These are phyloP conservation scores for Knipowitschia caucasica DNA, from an alignment of 2,797 vertebrate genomes.

Conservation along the genomic window DNA sequence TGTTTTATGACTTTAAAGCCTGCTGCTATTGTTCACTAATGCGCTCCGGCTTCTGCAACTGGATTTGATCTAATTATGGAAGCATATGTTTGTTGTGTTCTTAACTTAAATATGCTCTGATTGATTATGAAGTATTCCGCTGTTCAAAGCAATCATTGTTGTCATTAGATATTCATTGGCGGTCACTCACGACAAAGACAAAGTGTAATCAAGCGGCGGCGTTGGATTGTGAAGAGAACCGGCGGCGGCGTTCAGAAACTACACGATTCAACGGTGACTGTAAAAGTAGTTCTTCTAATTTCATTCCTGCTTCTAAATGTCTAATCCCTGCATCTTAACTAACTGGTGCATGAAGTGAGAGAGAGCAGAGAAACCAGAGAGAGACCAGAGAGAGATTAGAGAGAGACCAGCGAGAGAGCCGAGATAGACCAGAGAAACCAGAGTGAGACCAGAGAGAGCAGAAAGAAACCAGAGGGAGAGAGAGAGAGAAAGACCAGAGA, in stretches of 20 bases:
- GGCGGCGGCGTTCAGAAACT: too few species aligned
- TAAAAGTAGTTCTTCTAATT: slow-evolving; percentile 3
- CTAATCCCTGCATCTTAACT: too few species aligned
- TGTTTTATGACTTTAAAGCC: slow-evolving; percentile 58
- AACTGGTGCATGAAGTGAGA: too few species aligned
- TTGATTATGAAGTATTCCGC: not conserved
- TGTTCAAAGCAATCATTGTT: slow-evolving; percentile 9
- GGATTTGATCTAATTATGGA: slow-evolving; percentile 12
- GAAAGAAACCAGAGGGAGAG: too few species aligned
- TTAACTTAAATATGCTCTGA: slow-evolving; percentile 3
- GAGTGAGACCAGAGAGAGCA: too few species aligned
- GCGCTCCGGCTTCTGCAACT: not conserved
- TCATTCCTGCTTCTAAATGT: too few species aligned
- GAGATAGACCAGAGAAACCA: too few species aligned
- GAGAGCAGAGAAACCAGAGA: too few species aligned
- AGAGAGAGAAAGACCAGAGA: too few species aligned
- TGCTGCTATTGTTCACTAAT: slow-evolving; percentile 31
- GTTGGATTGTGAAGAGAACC: not conserved
- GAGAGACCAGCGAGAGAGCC: too few species aligned
- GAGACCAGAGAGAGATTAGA: too few species aligned
- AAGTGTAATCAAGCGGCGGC: slow-evolving; percentile 7
- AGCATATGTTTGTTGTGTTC: slow-evolving; percentile 10
- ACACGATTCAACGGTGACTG: not conserved
- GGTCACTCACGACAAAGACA: not conserved
- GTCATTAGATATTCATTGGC: slow-evolving; percentile 1